Evolutionary conservation across 2,113 vertebrate genomes (phyloP).

Genomic region (Pogona vitticeps): DNA sequence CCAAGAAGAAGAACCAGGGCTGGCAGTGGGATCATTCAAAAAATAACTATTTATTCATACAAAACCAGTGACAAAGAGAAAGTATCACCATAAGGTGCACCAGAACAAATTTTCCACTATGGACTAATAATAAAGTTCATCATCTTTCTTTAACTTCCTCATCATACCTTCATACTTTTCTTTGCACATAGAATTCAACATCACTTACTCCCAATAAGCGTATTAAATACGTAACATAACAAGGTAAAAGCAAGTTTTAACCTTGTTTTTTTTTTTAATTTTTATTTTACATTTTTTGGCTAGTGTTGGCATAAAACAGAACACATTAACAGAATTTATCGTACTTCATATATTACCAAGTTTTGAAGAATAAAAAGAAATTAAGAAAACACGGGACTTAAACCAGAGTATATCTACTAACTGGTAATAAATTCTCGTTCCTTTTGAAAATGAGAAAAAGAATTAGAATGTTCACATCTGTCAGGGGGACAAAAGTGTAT

Average conservation of each 20-base stretch:
- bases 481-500: conserved; percentile 72
- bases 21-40: conserved; percentile 3
- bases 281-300: conserved; percentile 37
- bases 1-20: conserved; percentile 35
- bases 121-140: background rate
- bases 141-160: conserved; percentile 39
- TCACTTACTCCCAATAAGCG: background rate
- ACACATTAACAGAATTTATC: conserved; percentile 81
- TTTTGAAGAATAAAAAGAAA: conserved; percentile 68
- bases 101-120: background rate
- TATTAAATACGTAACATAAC: conserved; percentile 8
- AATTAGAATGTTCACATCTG: conserved; percentile 70
- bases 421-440: conserved; percentile 79
- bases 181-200: background rate
- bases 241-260: conserved; percentile 10
- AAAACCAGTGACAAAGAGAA: background rate
- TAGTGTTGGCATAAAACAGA: conserved; percentile 64
- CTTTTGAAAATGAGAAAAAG: conserved; percentile 70
- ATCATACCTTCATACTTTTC: background rate
- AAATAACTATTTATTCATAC: conserved; percentile 21
- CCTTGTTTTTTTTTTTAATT: background rate
- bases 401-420: conserved; percentile 79
- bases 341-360: conserved; percentile 85
- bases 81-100: background rate
- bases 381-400: conserved; percentile 82